Conservation (phyloP, 2,888 invertebrate species). For the Xanthia icteritia region DNA sequence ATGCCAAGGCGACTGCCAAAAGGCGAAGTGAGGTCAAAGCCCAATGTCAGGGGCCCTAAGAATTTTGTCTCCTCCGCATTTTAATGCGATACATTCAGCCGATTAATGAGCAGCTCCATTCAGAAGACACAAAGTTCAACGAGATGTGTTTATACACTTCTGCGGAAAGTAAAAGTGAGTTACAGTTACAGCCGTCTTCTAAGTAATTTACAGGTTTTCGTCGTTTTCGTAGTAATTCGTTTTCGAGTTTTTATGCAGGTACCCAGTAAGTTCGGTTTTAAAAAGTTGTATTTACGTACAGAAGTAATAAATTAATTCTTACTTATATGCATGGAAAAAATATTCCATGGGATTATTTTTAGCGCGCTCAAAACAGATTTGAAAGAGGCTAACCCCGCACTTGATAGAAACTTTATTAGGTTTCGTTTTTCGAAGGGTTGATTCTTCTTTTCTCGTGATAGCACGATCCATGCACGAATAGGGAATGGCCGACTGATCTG, state of each 20-base stretch:
- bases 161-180: constrained; percentile 46
- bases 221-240: constrained; percentile 5
- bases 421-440: background rate
- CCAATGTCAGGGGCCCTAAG: constrained; percentile 90
- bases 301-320: background rate
- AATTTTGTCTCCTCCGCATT: constrained; percentile 79
- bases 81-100: constrained; percentile 57
- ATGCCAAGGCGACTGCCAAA: constrained; percentile 90
- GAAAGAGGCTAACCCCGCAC: background rate
- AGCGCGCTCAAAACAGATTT: background rate
- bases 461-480: background rate
- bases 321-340: background rate
- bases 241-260: constrained; percentile 10
- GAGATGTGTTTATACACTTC: constrained; percentile 35
- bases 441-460: background rate
- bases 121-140: constrained; percentile 27
- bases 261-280: background rate
- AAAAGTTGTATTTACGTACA: background rate
- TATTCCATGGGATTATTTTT: background rate
- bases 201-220: constrained; percentile 34
- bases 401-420: background rate
- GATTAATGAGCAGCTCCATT: constrained; percentile 52
- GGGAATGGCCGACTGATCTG: background rate
- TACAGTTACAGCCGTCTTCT: constrained; percentile 30
- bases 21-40: constrained; percentile 82